These are phyloP conservation scores for Clinocottus analis DNA, from an alignment of 2,113 vertebrate genomes.

Conservation along the genomic window DNA sequence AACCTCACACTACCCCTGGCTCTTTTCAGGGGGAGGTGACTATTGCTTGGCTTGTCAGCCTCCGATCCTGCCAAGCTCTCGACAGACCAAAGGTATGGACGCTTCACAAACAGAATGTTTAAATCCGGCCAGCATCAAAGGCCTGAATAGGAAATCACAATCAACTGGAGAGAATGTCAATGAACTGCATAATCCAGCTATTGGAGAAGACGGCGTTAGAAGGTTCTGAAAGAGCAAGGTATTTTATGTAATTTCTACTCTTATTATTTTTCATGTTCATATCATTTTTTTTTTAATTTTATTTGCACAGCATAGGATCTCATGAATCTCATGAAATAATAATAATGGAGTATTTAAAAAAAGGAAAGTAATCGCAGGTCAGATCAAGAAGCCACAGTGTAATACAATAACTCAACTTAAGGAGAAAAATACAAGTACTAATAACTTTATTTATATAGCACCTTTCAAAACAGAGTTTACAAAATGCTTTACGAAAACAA, in stretches of 20 bases:
- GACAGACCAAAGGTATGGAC: conserved; percentile 83
- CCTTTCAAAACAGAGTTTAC: too few relatives aligned
- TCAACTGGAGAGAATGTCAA: conserved; percentile 78
- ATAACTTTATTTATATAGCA: too few relatives aligned
- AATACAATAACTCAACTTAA: background rate
- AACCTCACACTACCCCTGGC: conserved; percentile 67
- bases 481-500: background rate
- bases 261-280: too few relatives aligned
- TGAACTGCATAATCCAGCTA: conserved; percentile 62
- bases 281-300: background rate
- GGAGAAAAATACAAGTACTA: background rate
- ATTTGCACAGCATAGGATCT: background rate
- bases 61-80: conserved; percentile 75
- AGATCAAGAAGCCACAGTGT: background rate
- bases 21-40: conserved; percentile 77
- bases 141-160: conserved; percentile 80
- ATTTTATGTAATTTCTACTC: conserved; percentile 2
- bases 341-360: background rate
- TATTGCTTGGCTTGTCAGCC: conserved; percentile 76
- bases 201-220: conserved; percentile 38
- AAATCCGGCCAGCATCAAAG: conserved; percentile 81
- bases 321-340: too few relatives aligned
- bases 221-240: background rate
- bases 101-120: conserved; percentile 82
- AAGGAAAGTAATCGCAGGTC: background rate